Evolutionary conservation across 2,888 invertebrate species (phyloP), one percentile per base, ranked within the genome.

Genomic region (Metalampra italica): DNA sequence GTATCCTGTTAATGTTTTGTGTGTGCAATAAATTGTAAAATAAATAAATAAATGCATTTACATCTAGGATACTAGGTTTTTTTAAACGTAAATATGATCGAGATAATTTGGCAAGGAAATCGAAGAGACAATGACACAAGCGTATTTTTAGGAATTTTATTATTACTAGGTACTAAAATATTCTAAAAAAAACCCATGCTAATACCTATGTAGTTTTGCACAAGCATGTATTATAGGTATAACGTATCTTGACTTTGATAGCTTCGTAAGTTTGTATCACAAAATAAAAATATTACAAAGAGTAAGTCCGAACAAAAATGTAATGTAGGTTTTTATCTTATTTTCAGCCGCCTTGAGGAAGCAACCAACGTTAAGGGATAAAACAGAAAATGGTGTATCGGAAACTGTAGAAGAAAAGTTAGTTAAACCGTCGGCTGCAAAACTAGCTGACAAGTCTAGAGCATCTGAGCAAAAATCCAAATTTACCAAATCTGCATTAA

Each of bases 331-430:
- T 12, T 3, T 29, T 36, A 4, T 30, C 12, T 52, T 48, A 9
- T 53, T 46, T 84, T 78, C 81, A 90, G 90, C 90, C 41, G 76
- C 72, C 34, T 64, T 90, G 46, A 89, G 84, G 56, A 89, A 90
- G 51, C 90, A 90, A 59, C 46, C 87, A 0, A 87, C 89, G n/a
- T 69, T 89, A 51, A 82, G 73, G 64, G 87, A 86, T 13, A 39
- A 39, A 64, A 9, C 75, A 46, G 82, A 83, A 73, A 87, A 88
- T 62, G 87, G 86, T 37, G 70, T 75, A 1, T 60, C 78, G 12
- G 76, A 78, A 47, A 66, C 78, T 1, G 66, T 69, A 38, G 86
- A 88, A 70, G 88, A 85, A 50, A 88, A 82, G 55, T 67, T 82
- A 34, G 73, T 87, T 0, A 89, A 87, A 46, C 87, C 88, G 14